These are phyloP conservation scores for Rhinella marina DNA, from an alignment of 2,797 vertebrate species.

Conservation along the genomic window DNA sequence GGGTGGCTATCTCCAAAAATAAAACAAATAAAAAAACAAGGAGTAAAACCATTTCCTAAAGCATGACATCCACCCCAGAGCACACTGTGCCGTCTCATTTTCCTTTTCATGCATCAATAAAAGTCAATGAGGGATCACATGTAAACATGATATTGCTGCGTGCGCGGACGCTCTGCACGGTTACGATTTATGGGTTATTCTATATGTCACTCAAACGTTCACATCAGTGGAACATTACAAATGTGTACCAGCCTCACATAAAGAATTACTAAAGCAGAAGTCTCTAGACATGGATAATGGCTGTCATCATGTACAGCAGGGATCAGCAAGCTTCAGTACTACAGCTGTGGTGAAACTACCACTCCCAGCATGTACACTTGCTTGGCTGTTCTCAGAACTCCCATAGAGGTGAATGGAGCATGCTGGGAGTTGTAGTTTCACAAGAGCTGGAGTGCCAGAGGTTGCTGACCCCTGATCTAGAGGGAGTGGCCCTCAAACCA, in stretches of 20 bases:
- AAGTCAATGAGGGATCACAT: slow-evolving; percentile 22
- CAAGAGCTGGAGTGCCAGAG: no score
- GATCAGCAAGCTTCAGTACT: no score
- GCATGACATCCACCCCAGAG: neutral
- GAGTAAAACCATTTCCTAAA: neutral
- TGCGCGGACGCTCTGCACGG: neutral
- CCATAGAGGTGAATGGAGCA: no score
- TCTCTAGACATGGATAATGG: neutral
- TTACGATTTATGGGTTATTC: neutral
- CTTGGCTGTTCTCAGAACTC: no score
- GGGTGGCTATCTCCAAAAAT: neutral
- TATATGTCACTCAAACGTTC: neutral
- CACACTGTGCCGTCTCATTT: neutral
- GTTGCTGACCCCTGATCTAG: no score
- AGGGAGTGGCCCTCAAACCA: no score
- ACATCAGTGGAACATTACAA: neutral
- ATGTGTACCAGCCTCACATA: neutral
- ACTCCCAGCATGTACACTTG: no score
- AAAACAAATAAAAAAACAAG: slow-evolving; percentile 3
- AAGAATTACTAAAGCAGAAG: no score
- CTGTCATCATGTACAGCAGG: no score
- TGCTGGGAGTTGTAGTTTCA: no score
- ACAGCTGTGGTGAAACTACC: no score
- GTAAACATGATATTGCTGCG: slow-evolving; percentile 9
- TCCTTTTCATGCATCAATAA: slow-evolving; percentile 18